phyloP scores from a whole-genome alignment of 53 echinoderm and acorn worm genomes.

The Luidia sarsii region DNA sequence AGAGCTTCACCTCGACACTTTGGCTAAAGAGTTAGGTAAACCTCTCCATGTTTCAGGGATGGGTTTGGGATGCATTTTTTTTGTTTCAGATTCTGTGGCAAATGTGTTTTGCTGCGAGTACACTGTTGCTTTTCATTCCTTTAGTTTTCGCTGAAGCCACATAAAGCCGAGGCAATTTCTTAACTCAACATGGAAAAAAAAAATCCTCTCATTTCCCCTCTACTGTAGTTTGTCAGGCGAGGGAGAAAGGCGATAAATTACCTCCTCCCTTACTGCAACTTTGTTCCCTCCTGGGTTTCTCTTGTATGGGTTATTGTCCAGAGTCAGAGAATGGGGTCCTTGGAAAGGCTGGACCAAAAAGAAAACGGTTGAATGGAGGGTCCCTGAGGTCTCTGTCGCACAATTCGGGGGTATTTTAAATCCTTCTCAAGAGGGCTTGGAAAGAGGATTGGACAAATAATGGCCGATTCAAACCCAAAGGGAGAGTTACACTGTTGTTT shows the following conservation, averaged over 20 bases:
- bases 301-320: too few relatives aligned
- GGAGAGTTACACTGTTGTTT: constrained; percentile 29
- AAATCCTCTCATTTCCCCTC: too few relatives aligned
- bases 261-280: background rate
- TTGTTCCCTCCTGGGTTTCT: background rate
- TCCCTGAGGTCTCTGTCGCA: constrained; percentile 13
- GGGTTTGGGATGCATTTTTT: constrained; percentile 6
- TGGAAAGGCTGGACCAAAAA: constrained; percentile 8
- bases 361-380: background rate
- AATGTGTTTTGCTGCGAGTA: background rate
- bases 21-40: too few relatives aligned
- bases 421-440: constrained; percentile 21
- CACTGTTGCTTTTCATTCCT: too few relatives aligned
- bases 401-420: constrained; percentile 28
- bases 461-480: constrained; percentile 9
- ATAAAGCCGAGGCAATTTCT: constrained; percentile 6
- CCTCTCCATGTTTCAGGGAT: too few relatives aligned
- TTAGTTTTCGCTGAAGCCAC: constrained; percentile 1
- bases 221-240: too few relatives aligned
- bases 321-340: background rate
- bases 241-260: constrained; percentile 31
- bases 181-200: too few relatives aligned
- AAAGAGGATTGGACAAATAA: constrained; percentile 52
- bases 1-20: too few relatives aligned
- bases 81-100: background rate